Percentiles rank a stretch among this genome's conserved stretches.
Conservation (phyloP, 2,113 vertebrate genomes). For the Podilymbus podiceps region DNA sequence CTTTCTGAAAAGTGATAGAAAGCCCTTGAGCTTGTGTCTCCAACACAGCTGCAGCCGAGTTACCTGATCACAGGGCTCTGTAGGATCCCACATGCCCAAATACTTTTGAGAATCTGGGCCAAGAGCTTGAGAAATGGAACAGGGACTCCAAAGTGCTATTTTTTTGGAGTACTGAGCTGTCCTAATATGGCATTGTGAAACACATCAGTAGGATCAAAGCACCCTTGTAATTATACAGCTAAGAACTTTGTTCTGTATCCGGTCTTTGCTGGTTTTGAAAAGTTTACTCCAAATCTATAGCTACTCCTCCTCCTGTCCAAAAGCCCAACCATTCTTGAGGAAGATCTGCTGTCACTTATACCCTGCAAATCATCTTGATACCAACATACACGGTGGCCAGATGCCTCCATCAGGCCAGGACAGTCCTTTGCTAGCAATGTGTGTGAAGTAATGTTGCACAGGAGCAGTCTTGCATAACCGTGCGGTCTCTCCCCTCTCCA, state of each 20-base stretch:
- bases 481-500: accelerated
- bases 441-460: background rate
- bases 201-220: background rate
- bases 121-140: background rate
- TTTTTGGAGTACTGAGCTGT: background rate
- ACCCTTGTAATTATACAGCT: background rate
- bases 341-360: background rate
- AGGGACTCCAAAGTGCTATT: background rate
- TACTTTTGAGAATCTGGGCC: background rate
- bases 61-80: background rate
- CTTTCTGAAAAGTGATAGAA: conserved; percentile 12
- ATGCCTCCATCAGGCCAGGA: background rate
- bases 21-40: background rate
- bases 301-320: background rate
- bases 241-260: background rate
- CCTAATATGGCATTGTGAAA: background rate
- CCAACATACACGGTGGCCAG: background rate
- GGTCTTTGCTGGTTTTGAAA: background rate
- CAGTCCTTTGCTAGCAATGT: background rate
- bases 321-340: background rate
- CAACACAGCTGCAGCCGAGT: background rate
- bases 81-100: background rate
- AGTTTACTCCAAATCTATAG: background rate
- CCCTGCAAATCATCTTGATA: background rate
- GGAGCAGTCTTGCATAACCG: background rate